Evolutionary conservation across 2,888 invertebrate genomes (phyloP), one percentile per base, ranked within the genome.

Genomic region (Cataglyphis cursor): DNA sequence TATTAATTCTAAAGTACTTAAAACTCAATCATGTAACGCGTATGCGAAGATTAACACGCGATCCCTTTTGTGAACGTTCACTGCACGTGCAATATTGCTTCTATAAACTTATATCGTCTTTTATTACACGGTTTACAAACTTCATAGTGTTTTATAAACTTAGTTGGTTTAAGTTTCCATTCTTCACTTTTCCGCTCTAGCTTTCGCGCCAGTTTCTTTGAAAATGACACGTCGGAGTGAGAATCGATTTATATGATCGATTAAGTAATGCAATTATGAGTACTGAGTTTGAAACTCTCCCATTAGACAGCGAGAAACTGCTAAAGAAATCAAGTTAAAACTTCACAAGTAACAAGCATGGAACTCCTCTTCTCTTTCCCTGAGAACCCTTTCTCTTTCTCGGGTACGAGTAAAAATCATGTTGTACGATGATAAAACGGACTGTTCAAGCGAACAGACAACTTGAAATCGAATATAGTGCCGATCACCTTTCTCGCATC

Each of bases 281-380:
- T 87, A 75, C 85, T 70, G 74, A 87, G 75, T 87, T 87, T 72
- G 54, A 73, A 87, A 87, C 87, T 87, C 80, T 44, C 21, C 72
- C 70, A 87, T 87, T 85, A 87, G 82, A 85, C 86, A 86, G 82
- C 87, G 75, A 84, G 80, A 44, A 80, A 84, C 66, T 64, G 48
- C 31, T 72, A 61, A 38, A 57, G 51, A 61, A 85, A 87, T 78
- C 82, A 78, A 57, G 82, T 85, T 84, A 82, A 82, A 86, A 87
- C 70, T 87, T 86, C 10, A 64, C 82, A 61, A 74, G 87, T 81
- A 86, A 73, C 78, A 81, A 66, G 73, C 73, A 61, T 51, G 66
- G 59, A 51, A 35, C 51, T 28, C 59, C 62, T n/a, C 18, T 18
- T 44, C n/a, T 24, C 18, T n/a, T 48, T 48, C 18, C 8, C 48